Conservation (phyloP, 2,888 invertebrate species). For the Apocheima hispidaria region DNA sequence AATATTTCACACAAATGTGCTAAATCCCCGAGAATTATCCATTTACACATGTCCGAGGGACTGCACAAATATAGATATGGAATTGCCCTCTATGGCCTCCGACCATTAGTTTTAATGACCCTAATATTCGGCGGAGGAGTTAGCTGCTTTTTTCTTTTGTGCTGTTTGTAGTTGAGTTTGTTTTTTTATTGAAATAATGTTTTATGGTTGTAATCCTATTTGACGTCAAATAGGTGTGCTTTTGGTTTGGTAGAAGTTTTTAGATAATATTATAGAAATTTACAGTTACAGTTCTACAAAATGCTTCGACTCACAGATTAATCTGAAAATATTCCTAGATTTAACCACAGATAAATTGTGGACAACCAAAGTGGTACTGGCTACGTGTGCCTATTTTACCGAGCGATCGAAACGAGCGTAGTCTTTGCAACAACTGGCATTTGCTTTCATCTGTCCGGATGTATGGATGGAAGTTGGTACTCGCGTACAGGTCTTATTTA, state of each 20-base stretch:
- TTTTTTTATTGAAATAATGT: slow-evolving; percentile 43
- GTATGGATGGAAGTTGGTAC: no score
- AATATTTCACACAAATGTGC: slow-evolving; percentile 79
- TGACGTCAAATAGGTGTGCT: neutral
- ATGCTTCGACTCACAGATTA: no score
- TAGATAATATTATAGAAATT: neutral
- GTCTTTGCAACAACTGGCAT: no score
- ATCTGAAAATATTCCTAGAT: no score
- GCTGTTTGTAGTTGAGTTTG: slow-evolving; percentile 49
- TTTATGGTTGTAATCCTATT: slow-evolving; percentile 26
- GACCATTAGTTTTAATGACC: slow-evolving; percentile 71
- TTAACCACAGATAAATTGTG: no score
- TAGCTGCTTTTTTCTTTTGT: slow-evolving; percentile 40
- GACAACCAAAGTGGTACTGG: no score
- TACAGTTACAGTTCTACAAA: no score
- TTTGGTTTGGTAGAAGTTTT: neutral
- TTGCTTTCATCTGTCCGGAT: no score
- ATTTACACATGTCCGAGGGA: slow-evolving; percentile 74
- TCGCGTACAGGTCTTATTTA: no score
- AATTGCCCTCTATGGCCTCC: slow-evolving; percentile 54
- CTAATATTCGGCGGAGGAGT: slow-evolving; percentile 61
- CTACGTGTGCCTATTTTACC: no score
- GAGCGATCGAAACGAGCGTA: no score
- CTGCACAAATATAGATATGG: slow-evolving; percentile 80
- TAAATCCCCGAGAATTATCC: slow-evolving; percentile 75